Percentiles rank a stretch among this genome's conserved stretches.
These are phyloP conservation scores for Lanius collurio DNA, from an alignment of 2,113 vertebrate genomes.

Conservation along the genomic window DNA sequence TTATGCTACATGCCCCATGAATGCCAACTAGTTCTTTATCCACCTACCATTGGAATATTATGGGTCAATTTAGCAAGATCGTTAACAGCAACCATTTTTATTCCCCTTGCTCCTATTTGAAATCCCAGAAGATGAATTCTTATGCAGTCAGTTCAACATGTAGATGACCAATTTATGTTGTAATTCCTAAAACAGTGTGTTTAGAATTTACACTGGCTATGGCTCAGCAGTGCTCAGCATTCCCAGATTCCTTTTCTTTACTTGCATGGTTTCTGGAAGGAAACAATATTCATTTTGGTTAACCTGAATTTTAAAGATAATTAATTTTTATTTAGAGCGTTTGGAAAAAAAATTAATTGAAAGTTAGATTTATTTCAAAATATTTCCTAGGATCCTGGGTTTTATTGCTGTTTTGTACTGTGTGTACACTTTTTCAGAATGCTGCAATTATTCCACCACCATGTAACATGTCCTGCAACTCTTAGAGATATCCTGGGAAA, in stretches of 20 bases:
- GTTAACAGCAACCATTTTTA: background rate
- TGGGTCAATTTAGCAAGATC: background rate
- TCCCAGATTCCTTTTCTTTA: background rate
- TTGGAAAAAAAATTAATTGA: background rate
- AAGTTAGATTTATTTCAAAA: background rate
- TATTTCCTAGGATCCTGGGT: background rate
- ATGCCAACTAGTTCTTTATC: background rate
- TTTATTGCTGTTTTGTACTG: background rate
- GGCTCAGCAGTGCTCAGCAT: background rate
- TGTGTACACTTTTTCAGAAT: background rate
- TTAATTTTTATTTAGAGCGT: conserved; percentile 1
- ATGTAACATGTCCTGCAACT: conserved; percentile 2
- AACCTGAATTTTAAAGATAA: background rate
- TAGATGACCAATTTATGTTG: background rate
- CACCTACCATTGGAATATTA: background rate
- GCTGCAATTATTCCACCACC: background rate
- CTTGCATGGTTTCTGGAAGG: background rate
- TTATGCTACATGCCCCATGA: background rate
- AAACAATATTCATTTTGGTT: background rate
- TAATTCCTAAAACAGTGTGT: background rate
- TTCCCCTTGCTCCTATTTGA: background rate
- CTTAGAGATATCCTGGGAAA: conserved; percentile 30
- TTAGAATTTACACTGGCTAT: background rate
- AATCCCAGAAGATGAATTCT: background rate
- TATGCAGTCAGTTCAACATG: background rate